Conservation (phyloP, 1,140 invertebrate species). For the Nephotettix cincticeps region DNA sequence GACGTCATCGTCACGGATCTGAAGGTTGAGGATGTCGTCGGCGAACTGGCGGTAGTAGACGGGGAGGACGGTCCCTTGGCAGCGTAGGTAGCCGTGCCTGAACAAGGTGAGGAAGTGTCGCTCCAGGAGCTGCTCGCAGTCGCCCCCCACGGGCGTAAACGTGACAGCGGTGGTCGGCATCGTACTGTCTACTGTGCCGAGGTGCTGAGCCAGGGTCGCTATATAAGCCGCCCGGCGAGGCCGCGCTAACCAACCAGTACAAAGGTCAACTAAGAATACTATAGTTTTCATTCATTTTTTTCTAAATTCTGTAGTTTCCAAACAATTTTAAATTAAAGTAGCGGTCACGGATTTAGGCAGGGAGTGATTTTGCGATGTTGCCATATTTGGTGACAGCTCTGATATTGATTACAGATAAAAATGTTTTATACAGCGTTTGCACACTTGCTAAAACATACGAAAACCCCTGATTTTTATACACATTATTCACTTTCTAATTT, state of each 20-base stretch:
- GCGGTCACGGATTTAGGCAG: too few species aligned
- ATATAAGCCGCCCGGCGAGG: neutral
- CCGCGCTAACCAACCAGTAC: neutral
- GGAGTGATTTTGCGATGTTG: too few species aligned
- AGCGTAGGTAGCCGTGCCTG: conserved; percentile 49
- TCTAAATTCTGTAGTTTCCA: too few species aligned
- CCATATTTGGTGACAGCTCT: too few species aligned
- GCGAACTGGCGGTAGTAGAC: conserved; percentile 26
- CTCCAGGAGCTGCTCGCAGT: conserved; percentile 11
- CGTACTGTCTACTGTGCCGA: neutral
- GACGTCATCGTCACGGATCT: conserved; percentile 41
- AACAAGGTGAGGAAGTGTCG: conserved; percentile 48
- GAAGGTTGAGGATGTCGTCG: conserved; percentile 44
- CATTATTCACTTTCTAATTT: too few species aligned
- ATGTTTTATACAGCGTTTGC: too few species aligned
- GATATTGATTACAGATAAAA: too few species aligned
- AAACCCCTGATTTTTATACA: too few species aligned
- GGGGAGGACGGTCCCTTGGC: conserved; percentile 25
- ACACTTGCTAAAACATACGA: too few species aligned
- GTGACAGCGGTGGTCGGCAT: conserved; percentile 2
- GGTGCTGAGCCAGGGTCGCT: neutral
- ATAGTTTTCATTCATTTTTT: too few species aligned
- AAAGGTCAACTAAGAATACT: neutral
- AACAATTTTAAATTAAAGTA: too few species aligned
- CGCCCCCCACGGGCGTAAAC: conserved; percentile 15